Percentiles rank a stretch among this genome's conserved stretches.
phyloP scores from a whole-genome alignment of 2,888 invertebrate genomes.

The Erebia aethiops region DNA sequence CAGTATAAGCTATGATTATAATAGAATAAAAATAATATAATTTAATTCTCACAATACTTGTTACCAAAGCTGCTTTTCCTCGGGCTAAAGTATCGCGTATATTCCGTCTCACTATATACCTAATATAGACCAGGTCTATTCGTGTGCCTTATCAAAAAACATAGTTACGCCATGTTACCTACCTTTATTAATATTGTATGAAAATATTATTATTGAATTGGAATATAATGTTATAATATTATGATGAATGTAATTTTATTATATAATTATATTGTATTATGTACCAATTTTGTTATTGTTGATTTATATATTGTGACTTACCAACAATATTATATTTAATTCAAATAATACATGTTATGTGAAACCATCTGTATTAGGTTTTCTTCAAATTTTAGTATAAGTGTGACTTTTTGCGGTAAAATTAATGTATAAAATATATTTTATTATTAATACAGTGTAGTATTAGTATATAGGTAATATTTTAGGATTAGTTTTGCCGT shows the following conservation, averaged over 20 bases:
- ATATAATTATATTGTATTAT: constrained; percentile 12
- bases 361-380: constrained; percentile 35
- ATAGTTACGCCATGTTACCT: constrained; percentile 18
- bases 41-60: no score
- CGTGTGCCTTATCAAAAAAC: constrained; percentile 17
- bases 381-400: constrained; percentile 33
- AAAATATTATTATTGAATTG: constrained; percentile 4
- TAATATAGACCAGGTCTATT: no score
- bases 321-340: constrained; percentile 24
- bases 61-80: neutral
- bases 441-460: constrained; percentile 39
- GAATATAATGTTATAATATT: neutral
- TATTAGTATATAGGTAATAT: constrained; percentile 41
- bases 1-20: no score
- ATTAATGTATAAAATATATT: constrained; percentile 41
- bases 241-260: constrained; percentile 20
- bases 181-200: constrained; percentile 17
- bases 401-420: constrained; percentile 34
- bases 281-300: constrained; percentile 22
- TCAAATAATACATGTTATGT: constrained; percentile 39
- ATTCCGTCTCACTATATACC: neutral
- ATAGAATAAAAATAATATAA: no score
- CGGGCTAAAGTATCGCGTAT: neutral
- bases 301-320: constrained; percentile 13
- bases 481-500: constrained; percentile 41